A percentile compares a stretch with the other conserved stretches of the same genome.
Conservation (phyloP, 2,888 invertebrate genomes). For the Coelinius sp. region DNA sequence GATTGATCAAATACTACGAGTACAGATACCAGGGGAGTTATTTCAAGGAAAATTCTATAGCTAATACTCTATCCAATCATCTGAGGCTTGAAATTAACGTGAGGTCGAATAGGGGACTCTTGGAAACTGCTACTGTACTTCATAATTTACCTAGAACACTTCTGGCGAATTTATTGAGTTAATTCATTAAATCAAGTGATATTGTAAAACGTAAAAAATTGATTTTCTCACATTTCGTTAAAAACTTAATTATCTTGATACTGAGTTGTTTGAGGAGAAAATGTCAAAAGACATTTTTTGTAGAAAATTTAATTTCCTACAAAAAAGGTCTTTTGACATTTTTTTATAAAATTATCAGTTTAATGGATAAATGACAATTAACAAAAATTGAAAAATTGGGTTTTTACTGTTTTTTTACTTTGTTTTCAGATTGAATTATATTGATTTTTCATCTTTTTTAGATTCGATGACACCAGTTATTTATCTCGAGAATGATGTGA, state of each 20-base stretch:
- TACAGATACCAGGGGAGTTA: constrained; percentile 75
- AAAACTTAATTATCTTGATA: too few relatives aligned
- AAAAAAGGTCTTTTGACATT: too few relatives aligned
- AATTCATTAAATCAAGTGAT: constrained; percentile 9
- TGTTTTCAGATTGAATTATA: neutral
- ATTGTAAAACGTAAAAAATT: too few relatives aligned
- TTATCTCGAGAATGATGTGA: constrained; percentile 62
- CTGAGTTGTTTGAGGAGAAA: too few relatives aligned
- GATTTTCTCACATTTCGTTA: too few relatives aligned
- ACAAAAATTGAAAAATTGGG: too few relatives aligned
- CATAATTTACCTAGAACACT: constrained; percentile 56
- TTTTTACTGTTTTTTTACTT: too few relatives aligned
- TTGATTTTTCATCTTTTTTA: constrained; percentile 21
- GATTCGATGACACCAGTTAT: constrained; percentile 58
- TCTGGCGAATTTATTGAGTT: constrained; percentile 60
- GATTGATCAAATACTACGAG: constrained; percentile 75
- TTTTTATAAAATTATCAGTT: too few relatives aligned
- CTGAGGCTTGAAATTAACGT: constrained; percentile 62
- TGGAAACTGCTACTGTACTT: constrained; percentile 62
- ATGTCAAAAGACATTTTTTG: too few relatives aligned
- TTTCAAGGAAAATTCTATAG: constrained; percentile 74
- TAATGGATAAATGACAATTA: too few relatives aligned
- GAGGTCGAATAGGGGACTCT: constrained; percentile 58
- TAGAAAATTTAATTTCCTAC: too few relatives aligned
- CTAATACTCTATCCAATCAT: constrained; percentile 72